Evolutionary conservation across 2,888 invertebrate genomes (phyloP), one percentile per base, ranked within the genome.

Genomic region (Lasioglossum zephyrum): DNA sequence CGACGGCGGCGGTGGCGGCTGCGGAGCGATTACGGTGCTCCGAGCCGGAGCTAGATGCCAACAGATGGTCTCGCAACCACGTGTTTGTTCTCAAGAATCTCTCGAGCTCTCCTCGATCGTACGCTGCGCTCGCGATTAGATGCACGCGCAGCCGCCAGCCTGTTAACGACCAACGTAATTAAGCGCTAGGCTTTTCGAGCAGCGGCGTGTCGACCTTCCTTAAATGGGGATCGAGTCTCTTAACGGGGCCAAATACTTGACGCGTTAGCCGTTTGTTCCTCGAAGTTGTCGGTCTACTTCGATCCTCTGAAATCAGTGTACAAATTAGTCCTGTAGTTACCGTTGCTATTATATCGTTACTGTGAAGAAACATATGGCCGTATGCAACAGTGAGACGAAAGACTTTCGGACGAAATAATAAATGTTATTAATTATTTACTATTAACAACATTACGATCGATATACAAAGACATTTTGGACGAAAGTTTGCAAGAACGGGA

Each of bases 31-130:
- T 36, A 81, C 76, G 78, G 78, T 73, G 81, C 1, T 53, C 66
- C 73, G 70, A 80, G 77, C 53, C 78, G 75, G 77, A 90, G 85
- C 90, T 89, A 90, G 88, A 93, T 91, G 89, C 92, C 91, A 94
- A 94, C 94, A 94, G 94, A 94, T 94, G 94, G 93, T 53, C 53
- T 93, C 89, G 90, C 84, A 87, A 93, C 93, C 93, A 93, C 93
- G 93, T 93, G 93, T 94, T 92, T 86, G 86, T 89, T 91, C 92
- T 93, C 92, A 91, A 92, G 91, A 92, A 92, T 90, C 90, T 85
- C 86, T 66, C 75, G 53, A 22, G 77, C 86, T 86, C 78, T 82
- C 31, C 31, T 85, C 82, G 63, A 77, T 84, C 49, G 63, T 60
- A 73, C 73, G 73, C 83, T 82, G 80, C 16, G 80, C 16, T 47